A percentile compares a stretch with the other conserved stretches of the same genome.
phyloP scores from a whole-genome alignment of 1,140 invertebrate genomes.

The Diorhabda elongata region DNA sequence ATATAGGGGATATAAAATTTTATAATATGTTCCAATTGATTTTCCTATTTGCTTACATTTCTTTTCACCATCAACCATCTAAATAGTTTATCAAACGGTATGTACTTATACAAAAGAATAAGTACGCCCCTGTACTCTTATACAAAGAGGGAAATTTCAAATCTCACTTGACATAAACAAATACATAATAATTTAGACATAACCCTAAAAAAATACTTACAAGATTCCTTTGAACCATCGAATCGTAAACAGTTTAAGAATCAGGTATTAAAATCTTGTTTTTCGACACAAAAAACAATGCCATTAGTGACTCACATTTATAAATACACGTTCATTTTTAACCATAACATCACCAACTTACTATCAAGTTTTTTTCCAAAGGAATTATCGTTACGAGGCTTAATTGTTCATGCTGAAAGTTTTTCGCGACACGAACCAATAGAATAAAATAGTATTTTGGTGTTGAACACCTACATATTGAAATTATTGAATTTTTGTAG shows the following conservation, averaged over 20 bases:
- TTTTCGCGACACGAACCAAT: neutral
- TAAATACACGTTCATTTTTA: conserved; percentile 19
- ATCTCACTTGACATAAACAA: neutral
- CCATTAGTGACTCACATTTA: conserved; percentile 15
- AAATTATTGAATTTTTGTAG: conserved; percentile 14
- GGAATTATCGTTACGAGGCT: neutral
- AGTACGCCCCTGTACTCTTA: too few relatives aligned
- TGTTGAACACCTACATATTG: conserved; percentile 9
- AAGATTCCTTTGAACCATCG: neutral
- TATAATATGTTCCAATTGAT: too few relatives aligned
- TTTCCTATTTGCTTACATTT: neutral
- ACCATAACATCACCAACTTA: neutral
- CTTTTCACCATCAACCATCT: neutral
- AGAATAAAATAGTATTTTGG: conserved; percentile 6
- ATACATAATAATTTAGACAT: neutral
- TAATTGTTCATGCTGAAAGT: neutral
- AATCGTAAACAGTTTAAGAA: conserved; percentile 8
- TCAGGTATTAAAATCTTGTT: conserved; percentile 11
- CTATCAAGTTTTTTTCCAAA: neutral
- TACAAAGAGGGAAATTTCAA: conserved; percentile 8
- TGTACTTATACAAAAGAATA: too few relatives aligned
- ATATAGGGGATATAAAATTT: too few relatives aligned
- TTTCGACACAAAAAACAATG: conserved; percentile 11
- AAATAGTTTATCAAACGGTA: too few relatives aligned
- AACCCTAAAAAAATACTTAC: conserved; percentile 1